Base-by-base conservation (phyloP, 2,888 invertebrate genomes). In the Platynereis dumerilii region DNA sequence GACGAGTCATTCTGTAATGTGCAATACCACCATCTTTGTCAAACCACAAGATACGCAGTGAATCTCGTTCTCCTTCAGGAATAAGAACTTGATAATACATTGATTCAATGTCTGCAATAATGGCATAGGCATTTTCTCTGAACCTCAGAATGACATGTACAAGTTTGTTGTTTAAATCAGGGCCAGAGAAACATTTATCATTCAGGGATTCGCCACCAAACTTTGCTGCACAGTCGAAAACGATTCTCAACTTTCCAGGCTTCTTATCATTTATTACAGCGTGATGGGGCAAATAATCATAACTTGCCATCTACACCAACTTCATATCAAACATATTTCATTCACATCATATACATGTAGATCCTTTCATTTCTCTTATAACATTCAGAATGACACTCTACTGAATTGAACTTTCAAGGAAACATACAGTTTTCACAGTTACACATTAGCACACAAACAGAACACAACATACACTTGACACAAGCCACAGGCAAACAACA, bases 51-150 rank as follows among this genome's bases (percentile, higher is more conserved):
- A 69, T 68, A 24, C 58, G 10, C 2, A 64, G 42, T 22, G 59
- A 66, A 27, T 66, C 60, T 27, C 57, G 20, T 34, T 70, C 64
- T 17, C 26, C n/a, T 7, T 1, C 10, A 15, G 44, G n/a, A 0
- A 72, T 69, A 1, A 7, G n/a, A 17, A 70, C 60, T 27, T 65
- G 60, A 20, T 67, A 63, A 58, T 69, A 70, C 67, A 72, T 72
- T 2, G 34, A 26, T 48, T 71, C 68, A n/a, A 72, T 58, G 52
- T 71, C 69, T 20, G 66, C 64, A 15, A 60, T 53, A 20, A 69
- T 24, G 10, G 70, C 67, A 22, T 69, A 24, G 20, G 34, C 34
- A 27, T 68, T 60, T n/a, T 69, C 2, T 7, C 67, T 22, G 39
- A 68, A 71, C n/a, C 67, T 39, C 20, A 44, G 42, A 12, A 69